Conservation (phyloP, 1,140 invertebrate genomes). For the Drosophila pachea region DNA sequence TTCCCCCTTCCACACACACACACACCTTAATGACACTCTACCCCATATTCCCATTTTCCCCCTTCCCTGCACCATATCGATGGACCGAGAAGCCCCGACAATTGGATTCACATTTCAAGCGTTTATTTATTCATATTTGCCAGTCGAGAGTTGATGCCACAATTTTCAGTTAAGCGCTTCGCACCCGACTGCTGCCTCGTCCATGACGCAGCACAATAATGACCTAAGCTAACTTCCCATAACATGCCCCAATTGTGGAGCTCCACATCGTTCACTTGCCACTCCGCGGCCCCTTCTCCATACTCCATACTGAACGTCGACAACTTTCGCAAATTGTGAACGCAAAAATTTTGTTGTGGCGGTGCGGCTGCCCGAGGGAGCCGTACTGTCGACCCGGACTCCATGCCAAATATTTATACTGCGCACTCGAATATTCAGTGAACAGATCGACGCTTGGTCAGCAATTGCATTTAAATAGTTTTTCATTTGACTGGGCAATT, state of each 20-base stretch:
- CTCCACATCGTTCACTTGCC: background rate
- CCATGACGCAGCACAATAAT: slow-evolving; percentile 29
- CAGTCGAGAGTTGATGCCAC: slow-evolving; percentile 19
- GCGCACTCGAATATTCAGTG: slow-evolving; percentile 65
- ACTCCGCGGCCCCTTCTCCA: too few species aligned
- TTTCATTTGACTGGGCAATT: slow-evolving; percentile 73
- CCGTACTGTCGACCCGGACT: background rate
- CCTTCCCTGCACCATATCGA: too few species aligned
- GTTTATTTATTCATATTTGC: slow-evolving; percentile 41
- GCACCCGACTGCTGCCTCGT: slow-evolving; percentile 7
- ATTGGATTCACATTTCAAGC: slow-evolving; percentile 2
- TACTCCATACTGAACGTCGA: too few species aligned
- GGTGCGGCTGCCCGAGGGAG: background rate
- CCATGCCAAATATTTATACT: slow-evolving; percentile 41
- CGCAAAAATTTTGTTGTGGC: slow-evolving; percentile 9
- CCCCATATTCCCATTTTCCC: too few species aligned
- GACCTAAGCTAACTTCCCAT: slow-evolving; percentile 31
- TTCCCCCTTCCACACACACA: too few species aligned
- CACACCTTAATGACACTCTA: too few species aligned
- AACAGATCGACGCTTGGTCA: slow-evolving; percentile 72
- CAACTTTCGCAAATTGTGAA: background rate
- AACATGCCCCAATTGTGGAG: slow-evolving; percentile 17
- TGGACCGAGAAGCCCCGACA: too few species aligned
- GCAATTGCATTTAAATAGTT: slow-evolving; percentile 76
- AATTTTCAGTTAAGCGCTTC: slow-evolving; percentile 28